Base-by-base conservation (phyloP, 2,888 invertebrate genomes). In the Oegoconia quadripuncta region DNA sequence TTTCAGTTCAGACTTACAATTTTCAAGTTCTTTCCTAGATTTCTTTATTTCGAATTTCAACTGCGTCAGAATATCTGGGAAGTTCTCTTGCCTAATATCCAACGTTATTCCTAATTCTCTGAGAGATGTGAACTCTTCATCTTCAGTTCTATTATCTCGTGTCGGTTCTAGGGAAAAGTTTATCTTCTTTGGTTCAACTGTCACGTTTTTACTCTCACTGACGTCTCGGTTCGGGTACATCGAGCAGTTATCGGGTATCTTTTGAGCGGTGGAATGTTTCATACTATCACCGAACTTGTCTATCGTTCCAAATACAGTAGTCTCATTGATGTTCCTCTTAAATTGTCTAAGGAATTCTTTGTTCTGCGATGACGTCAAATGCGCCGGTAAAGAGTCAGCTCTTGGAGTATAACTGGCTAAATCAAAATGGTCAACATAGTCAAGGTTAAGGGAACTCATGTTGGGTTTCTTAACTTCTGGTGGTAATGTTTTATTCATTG, bases 11-110 rank as follows among this genome's bases (percentile, higher is more conserved):
- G 83, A 77, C 52, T 89, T 89, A 8, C 89, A 90, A 30, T 75
- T 82, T 23, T 90, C 89, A 1, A 91, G 58, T 52, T 90, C 88
- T 0, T 64, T 54, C 49, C 89, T 88, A 17, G 91, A 75, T 48
- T 88, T 88, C 30, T 89, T 88, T 2, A 92, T 83, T 55, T 91
- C 90, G 39, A 80, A 64, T 58, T 88, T 88, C 11, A 88, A 47
- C 37, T 86, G 86, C 1, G 78, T 70, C 25, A 88, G 48, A 46
- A 88, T 78, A 37, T 87, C 84, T 0, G 86, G 81, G 49, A 80
- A 83, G 44, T 81, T 79, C 46, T 82, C 77, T 50, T 83, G 81
- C 47, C 65, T 78, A 1, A 84, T 53, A 30, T 87, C 79, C 34
- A 91, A 56, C 1, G 71, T 72, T 31, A 89, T 76, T 3, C 92